phyloP scores from a whole-genome alignment of 2,888 invertebrate genomes.

The Scotopteryx bipunctaria region DNA sequence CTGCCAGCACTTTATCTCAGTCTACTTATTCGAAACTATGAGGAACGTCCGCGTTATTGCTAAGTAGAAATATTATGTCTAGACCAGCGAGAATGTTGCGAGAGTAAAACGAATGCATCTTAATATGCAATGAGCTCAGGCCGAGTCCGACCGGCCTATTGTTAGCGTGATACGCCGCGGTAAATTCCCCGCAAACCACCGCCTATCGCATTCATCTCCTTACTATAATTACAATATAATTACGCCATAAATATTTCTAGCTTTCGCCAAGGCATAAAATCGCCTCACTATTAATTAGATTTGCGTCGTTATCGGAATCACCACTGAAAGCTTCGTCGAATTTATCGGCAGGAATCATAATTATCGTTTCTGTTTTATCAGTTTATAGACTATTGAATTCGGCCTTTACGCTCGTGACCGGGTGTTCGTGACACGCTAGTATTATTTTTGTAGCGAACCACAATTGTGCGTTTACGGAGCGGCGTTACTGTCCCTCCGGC shows the following conservation, averaged over 20 bases:
- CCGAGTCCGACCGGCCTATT: constrained; percentile 64
- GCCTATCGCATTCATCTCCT: constrained; percentile 57
- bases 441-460: constrained; percentile 47
- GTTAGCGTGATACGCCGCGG: constrained; percentile 73
- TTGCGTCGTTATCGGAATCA: constrained; percentile 37
- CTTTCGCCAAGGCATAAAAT: constrained; percentile 46
- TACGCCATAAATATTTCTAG: constrained; percentile 63
- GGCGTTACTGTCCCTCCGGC: constrained; percentile 43
- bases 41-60: constrained; percentile 60
- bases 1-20: constrained; percentile 29
- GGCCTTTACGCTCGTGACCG: constrained; percentile 42
- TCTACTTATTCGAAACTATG: constrained; percentile 49
- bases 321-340: constrained; percentile 28
- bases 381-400: constrained; percentile 34
- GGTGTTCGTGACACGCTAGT: constrained; percentile 49
- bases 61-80: constrained; percentile 76
- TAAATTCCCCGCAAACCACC: constrained; percentile 63
- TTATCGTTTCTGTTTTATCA: constrained; percentile 33
- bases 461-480: constrained; percentile 35
- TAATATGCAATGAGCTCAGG: constrained; percentile 46
- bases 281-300: constrained; percentile 49
- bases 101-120: constrained; percentile 68
- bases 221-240: constrained; percentile 70
- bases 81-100: constrained; percentile 71
- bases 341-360: constrained; percentile 33